Evolutionary conservation across 2,797 vertebrate genomes (phyloP).

Genomic region (Paedocypris micromegethes): DNA sequence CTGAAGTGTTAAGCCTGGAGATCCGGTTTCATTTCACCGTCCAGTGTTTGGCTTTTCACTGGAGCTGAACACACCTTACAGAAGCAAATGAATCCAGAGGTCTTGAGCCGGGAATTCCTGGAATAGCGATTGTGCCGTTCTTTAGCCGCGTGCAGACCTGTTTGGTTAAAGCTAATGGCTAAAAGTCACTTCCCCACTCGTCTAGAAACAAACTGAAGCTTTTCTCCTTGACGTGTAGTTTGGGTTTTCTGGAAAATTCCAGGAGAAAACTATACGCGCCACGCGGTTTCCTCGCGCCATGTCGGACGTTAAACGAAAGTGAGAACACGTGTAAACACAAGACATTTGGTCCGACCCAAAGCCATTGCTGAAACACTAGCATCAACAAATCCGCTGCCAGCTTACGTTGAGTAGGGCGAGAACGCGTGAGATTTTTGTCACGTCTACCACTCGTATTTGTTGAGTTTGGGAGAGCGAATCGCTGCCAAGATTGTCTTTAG

Average conservation of each 20-base stretch:
- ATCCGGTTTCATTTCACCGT: conserved; percentile 58
- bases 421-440: conserved; percentile 44
- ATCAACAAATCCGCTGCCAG: conserved; percentile 51
- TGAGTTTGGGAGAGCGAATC: conserved; percentile 43
- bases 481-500: conserved; percentile 51
- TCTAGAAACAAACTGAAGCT: not conserved
- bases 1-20: conserved; percentile 59
- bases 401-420: conserved; percentile 46
- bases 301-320: conserved; percentile 30
- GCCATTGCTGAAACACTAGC: conserved; percentile 33
- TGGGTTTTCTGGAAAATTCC: conserved; percentile 7
- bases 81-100: conserved; percentile 53
- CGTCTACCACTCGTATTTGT: conserved; percentile 31
- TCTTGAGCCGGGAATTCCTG: conserved; percentile 53
- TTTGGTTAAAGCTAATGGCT: no score
- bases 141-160: not conserved
- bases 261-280: no score
- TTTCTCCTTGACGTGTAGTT: conserved; percentile 11
- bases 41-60: conserved; percentile 60
- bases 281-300: not conserved
- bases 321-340: conserved; percentile 38
- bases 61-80: conserved; percentile 65
- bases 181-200: no score
- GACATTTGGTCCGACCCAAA: conserved; percentile 25
- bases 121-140: conserved; percentile 32